Evolutionary conservation across 2,113 vertebrate species (phyloP).

Genomic region (Penelope pileata): DNA sequence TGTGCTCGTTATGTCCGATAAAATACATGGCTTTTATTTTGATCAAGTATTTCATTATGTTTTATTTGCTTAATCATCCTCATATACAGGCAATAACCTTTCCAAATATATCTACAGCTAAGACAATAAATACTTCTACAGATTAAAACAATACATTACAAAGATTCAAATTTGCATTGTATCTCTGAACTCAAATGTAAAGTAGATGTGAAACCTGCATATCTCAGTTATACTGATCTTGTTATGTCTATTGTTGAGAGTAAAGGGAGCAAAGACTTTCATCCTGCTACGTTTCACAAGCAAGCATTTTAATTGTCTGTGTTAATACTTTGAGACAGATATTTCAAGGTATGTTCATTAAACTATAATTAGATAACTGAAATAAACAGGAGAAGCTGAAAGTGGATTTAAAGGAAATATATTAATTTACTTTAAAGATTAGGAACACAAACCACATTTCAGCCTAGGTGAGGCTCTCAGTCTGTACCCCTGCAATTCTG

Average conservation of each 20-base stretch:
- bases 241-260: not conserved
- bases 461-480: accelerated
- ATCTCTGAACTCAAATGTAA: not conserved
- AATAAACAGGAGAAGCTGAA: not conserved
- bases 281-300: not conserved
- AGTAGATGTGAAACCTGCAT: not conserved
- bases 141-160: not conserved
- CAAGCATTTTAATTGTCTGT: not conserved
- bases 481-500: accelerated
- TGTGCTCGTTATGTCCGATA: not conserved
- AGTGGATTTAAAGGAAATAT: not conserved
- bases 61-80: not conserved
- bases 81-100: not conserved
- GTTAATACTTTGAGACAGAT: not conserved
- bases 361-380: not conserved
- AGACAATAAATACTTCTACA: not conserved
- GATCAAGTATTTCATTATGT: not conserved
- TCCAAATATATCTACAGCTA: not conserved
- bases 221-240: not conserved
- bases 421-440: not conserved
- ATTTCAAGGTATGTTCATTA: not conserved
- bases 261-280: not conserved
- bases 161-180: not conserved
- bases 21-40: not conserved
- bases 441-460: not conserved